Evolutionary conservation across 1,140 invertebrate species (phyloP), one percentile per base, ranked within the genome.

Genomic region (Zeugodacus cucurbitae): DNA sequence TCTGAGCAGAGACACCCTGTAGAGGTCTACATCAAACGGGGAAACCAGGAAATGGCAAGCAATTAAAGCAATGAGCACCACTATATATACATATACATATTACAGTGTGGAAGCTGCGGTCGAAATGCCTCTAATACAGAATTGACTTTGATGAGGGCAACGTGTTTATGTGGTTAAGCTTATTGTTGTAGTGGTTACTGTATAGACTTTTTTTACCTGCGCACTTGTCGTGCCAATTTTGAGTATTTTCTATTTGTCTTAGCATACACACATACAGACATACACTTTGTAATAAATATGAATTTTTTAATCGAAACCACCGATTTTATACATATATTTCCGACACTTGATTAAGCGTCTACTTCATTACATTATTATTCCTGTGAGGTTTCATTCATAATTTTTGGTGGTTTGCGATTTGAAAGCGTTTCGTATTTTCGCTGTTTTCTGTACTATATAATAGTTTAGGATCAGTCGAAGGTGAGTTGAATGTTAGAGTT

Each of bases 51-150:
- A 93, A 93, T 93, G 92, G 90, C 89, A 88, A 57, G 91, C 91
- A 93, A 93, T 93, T 93, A 93, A 92, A 93, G 90, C 92, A 93
- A 93, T 92, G 91, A 88, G 85, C 89, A 89, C 89, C 82, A 54
- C 7, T 58, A 74, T 87, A 26, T 62, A 62, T 11, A 10, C 7
- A n/a, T n/a, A n/a, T n/a, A n/a, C n/a, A n/a, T n/a, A n/a, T n/a
- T n/a, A n/a, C n/a, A 26, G 58, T 89, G 41, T 82, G 74, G 74
- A 82, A 82, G 41, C 74, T 82, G 74, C 26, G 41, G 22, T 48
- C 11, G 41, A 17, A 41, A 29, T 54, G 41, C 1, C 2, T 34
- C 1, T 4, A 48, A 54, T 8, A 26, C 8, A 48, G 41, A 41
- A 74, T 22, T 22, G 10, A 37, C 26, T 34, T 70, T 29, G 64